phyloP scores from a whole-genome alignment of 2,113 vertebrate genomes.

The Dasyornis broadbenti region DNA sequence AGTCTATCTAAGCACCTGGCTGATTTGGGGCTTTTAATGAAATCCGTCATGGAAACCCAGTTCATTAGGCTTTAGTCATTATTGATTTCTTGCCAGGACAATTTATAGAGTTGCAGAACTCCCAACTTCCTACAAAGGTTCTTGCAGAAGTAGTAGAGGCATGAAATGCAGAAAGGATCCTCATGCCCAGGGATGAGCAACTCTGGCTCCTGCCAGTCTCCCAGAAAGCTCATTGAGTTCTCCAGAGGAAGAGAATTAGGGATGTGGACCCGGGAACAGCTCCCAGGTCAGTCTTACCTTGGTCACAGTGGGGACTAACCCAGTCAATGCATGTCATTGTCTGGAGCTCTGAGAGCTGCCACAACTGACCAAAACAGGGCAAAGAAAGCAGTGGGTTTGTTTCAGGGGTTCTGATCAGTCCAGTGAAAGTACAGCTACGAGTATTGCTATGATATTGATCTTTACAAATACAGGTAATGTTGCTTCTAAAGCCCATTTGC shows the following conservation, averaged over 20 bases:
- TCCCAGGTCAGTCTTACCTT: neutral
- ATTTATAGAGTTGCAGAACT: neutral
- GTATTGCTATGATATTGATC: neutral
- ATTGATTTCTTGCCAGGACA: slow-evolving; percentile 43
- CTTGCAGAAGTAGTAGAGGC: neutral
- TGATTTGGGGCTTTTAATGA: neutral
- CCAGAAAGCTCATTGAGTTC: neutral
- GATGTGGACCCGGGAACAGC: neutral
- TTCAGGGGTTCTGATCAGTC: neutral
- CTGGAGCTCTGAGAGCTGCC: neutral
- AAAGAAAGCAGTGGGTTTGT: neutral
- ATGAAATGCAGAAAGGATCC: neutral
- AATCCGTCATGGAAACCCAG: neutral
- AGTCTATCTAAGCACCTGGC: neutral
- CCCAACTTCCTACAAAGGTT: neutral
- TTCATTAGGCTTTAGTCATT: neutral
- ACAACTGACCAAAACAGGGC: neutral
- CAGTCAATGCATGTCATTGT: fast-evolving
- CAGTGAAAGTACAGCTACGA: neutral
- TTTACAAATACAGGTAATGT: neutral
- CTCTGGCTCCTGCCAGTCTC: neutral
- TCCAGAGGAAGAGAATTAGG: neutral
- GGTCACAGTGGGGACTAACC: neutral
- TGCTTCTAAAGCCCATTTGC: neutral
- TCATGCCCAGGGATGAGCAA: neutral